phyloP scores from a whole-genome alignment of 2,113 vertebrate species.

The Gambusia affinis region DNA sequence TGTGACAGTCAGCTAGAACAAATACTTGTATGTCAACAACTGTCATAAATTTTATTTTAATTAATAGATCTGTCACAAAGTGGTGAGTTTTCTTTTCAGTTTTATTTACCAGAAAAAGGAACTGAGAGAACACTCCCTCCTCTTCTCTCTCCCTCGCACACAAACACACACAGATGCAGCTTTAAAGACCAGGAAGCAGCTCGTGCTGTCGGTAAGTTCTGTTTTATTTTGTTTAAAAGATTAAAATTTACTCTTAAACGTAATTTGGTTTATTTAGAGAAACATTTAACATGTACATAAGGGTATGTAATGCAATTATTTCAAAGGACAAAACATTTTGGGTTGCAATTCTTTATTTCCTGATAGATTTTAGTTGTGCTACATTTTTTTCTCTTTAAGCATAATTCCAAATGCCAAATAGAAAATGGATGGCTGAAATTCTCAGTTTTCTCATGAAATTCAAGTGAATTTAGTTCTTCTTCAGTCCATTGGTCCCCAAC shows the following conservation, averaged over 20 bases:
- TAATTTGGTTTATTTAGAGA: background rate
- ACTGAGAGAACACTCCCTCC: background rate
- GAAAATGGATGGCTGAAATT: background rate
- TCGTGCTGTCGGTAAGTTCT: background rate
- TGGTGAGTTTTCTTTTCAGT: background rate
- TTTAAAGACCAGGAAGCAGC: background rate
- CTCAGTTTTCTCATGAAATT: background rate
- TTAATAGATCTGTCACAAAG: background rate
- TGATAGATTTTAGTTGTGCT: background rate
- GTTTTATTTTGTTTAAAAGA: background rate
- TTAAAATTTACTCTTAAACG: background rate
- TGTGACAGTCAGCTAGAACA: background rate
- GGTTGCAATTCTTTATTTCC: background rate
- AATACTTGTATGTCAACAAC: background rate
- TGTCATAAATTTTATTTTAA: no score
- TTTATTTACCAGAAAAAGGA: background rate
- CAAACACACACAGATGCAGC: background rate
- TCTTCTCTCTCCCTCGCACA: background rate
- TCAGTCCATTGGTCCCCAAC: background rate
- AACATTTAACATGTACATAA: no score
- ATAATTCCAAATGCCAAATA: background rate
- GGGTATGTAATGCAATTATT: background rate
- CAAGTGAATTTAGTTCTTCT: background rate
- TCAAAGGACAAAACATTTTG: background rate
- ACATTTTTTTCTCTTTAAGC: background rate